These are phyloP conservation scores for Drosophila mojavensis DNA, from an alignment of 1,140 invertebrate species.

Conservation along the genomic window DNA sequence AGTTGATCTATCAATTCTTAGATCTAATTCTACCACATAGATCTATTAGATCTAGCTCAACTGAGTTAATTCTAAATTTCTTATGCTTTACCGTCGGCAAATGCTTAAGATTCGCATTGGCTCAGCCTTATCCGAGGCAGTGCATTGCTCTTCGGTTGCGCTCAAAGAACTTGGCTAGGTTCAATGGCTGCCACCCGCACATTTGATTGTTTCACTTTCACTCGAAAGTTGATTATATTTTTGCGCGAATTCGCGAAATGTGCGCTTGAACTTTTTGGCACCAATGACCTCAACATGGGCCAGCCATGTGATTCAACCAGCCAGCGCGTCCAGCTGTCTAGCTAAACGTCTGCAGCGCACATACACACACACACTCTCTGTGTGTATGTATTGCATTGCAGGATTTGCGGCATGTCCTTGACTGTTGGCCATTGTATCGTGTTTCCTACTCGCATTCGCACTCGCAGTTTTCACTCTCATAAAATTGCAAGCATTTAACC, in stretches of 20 bases:
- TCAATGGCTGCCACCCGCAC: neutral
- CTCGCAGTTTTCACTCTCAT: conserved; percentile 76
- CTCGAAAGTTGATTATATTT: conserved; percentile 76
- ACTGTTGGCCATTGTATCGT: conserved; percentile 71
- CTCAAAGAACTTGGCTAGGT: neutral
- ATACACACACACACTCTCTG: neutral
- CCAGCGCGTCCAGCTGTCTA: conserved; percentile 36
- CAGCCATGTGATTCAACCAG: conserved; percentile 13
- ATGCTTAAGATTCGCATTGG: neutral
- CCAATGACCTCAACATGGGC: conserved; percentile 51
- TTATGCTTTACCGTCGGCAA: conserved; percentile 6
- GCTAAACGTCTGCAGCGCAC: conserved; percentile 5
- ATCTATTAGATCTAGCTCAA: neutral
- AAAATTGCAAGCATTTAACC: conserved; percentile 55
- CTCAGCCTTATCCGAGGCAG: neutral
- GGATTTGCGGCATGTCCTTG: conserved; percentile 76
- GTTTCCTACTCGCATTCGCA: conserved; percentile 38
- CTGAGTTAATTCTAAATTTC: neutral
- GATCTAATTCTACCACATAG: neutral
- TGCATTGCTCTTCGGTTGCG: neutral
- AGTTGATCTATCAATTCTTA: no score
- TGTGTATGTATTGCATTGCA: conserved; percentile 22
- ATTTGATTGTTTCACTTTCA: conserved; percentile 73
- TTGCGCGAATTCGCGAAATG: conserved; percentile 46
- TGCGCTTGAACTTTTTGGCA: conserved; percentile 59